Evolutionary conservation across 2,888 invertebrate genomes (phyloP), one percentile per base, ranked within the genome.

Genomic region (Junonia oenone): DNA sequence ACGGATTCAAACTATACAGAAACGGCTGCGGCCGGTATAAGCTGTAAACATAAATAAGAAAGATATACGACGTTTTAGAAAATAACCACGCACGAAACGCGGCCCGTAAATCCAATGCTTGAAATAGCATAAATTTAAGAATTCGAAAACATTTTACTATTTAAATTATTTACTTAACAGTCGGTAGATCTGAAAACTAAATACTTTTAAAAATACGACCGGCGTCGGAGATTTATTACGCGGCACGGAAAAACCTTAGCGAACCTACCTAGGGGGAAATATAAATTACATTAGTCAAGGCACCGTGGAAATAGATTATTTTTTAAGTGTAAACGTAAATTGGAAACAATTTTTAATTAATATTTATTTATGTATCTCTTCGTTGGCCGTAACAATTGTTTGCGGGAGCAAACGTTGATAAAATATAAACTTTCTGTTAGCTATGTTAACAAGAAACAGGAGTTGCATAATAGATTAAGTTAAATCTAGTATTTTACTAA

Each of bases 41-140:
- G 83, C 83, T 85, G 85, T 84, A 86, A 87, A 85, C 86, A 88
- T 89, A 89, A 89, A 89, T 89, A 87, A 86, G 68, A 82, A 84
- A 86, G 87, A 86, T 78, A 73, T 83, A 89, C 78, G 83, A 74
- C 74, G 80, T 84, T 87, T 84, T 84, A 82, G 80, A 82, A 87
- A 83, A 84, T 81, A 81, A 80, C 80, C 83, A 88, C 86, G 83
- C 86, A 87, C 81, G 78, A 71, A 74, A 68, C 72, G 76, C 69
- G 68, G 64, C 63, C 71, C 69, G 75, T 88, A 87, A 87, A 87
- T 86, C 83, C 77, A 76, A 70, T 68, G 71, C 75, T 76, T 80
- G 81, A 79, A 81, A 77, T 75, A 72, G 75, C 76, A 84, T 81
- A 84, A 76, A 83, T 86, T 83, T 79, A 64, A 78, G 69, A 72